Conservation (phyloP, 2,113 vertebrate species). For the Syrrhaptes paradoxus region DNA sequence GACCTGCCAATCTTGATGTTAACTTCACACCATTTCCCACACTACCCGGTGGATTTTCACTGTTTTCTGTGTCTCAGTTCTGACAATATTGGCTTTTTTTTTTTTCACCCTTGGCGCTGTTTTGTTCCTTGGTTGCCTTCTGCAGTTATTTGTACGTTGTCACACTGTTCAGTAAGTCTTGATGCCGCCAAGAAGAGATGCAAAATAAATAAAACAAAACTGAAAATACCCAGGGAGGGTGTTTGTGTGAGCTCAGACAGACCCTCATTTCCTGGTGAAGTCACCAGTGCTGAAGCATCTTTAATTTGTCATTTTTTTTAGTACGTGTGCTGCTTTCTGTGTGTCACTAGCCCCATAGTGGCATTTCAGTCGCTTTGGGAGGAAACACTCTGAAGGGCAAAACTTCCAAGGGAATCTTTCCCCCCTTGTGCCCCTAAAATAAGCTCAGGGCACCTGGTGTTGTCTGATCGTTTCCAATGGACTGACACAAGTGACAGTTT, state of each 20-base stretch:
- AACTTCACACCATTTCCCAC: not conserved
- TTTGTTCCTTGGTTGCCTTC: not conserved
- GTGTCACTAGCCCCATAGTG: not conserved
- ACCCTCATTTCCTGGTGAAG: not conserved
- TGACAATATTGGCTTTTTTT: not conserved
- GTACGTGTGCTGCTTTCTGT: rapidly evolving
- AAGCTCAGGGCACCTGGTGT: not conserved
- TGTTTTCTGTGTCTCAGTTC: not conserved
- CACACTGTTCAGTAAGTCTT: not conserved
- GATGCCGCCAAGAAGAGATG: not conserved
- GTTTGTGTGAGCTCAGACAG: not conserved
- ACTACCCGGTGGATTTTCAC: not conserved
- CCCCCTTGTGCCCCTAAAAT: not conserved
- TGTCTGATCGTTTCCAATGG: not conserved
- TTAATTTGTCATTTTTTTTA: not conserved
- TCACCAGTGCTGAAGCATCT: not conserved
- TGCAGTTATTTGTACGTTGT: not conserved
- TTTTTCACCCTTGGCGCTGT: not conserved
- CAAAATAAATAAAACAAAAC: not conserved
- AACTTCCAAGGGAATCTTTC: not conserved
- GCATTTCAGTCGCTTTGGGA: not conserved
- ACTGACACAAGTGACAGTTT: not conserved
- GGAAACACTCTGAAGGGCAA: not conserved
- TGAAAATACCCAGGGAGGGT: not conserved
- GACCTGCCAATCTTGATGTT: not conserved